Evolutionary conservation across 2,888 invertebrate genomes (phyloP), one percentile per base, ranked within the genome.

Genomic region (Pecten maximus): DNA sequence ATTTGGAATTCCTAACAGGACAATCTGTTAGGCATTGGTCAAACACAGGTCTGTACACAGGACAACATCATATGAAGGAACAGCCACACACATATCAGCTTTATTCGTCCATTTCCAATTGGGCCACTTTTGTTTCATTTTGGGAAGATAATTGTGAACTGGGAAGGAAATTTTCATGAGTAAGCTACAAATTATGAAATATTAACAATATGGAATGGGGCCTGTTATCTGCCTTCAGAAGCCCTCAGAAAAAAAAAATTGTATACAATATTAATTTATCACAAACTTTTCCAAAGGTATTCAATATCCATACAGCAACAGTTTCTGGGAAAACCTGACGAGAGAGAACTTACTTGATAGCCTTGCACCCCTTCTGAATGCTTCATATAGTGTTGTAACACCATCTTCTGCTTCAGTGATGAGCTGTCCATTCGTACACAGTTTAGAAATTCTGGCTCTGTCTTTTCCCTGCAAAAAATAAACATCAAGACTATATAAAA

Each of bases 341-440:
- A 10, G 10, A 28, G 28, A 86, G 3, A 48, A 91, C 94, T 93
- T 93, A 96, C 96, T 93, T 91, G 96, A 95, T n/a, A 95, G 74
- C 90, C 94, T 93, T n/a, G 95, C 94, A 54, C 96, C 96, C 60
- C 93, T 88, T 87, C 93, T 93, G 91, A 95, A 95, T 54, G 94
- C 93, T 39, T 95, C 95, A 87, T 94, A 92, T 16, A 95, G 90
- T 28, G 96, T 96, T 40, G 90, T 90, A 23, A 95, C 92, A 90
- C 95, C 94, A 92, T 95, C 93, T 91, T 94, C 94, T 91, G 94
- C 93, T 88, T 93, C 92, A 2, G 91, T 48, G 2, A 96, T 92
- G 35, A 93, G 92, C 74, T 94, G 92, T 0, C 95, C 95, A 92
- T 95, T 93, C 86, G 93, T 94, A 91, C 95, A 95, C 54, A 94